phyloP scores from a whole-genome alignment of 35 echinoderm and acorn worm species.

The Stichopus chloronotus region DNA sequence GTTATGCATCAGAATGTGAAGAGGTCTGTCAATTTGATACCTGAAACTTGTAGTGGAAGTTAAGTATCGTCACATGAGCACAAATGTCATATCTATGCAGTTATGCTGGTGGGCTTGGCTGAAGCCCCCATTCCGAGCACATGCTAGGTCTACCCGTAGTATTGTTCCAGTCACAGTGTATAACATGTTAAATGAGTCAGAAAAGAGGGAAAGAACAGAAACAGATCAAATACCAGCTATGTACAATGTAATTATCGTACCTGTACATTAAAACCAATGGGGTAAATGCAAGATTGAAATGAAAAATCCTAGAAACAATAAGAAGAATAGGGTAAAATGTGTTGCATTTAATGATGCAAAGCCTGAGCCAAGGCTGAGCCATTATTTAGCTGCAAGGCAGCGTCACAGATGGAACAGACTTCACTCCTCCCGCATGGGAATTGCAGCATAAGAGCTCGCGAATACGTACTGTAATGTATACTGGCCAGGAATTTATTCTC shows the following conservation, averaged over 20 bases:
- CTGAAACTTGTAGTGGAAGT: background rate
- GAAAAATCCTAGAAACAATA: slow-evolving; percentile 72
- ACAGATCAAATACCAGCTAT: slow-evolving; percentile 58
- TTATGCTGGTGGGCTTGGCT: slow-evolving; percentile 28
- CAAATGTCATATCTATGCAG: slow-evolving; percentile 34
- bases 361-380: too few species aligned
- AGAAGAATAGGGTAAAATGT: slow-evolving; percentile 64
- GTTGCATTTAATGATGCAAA: slow-evolving; percentile 48
- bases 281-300: slow-evolving; percentile 66
- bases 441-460: slow-evolving; percentile 65
- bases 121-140: slow-evolving; percentile 51
- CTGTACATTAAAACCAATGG: slow-evolving; percentile 9
- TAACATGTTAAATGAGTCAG: background rate
- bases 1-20: slow-evolving; percentile 35
- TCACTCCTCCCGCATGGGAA: slow-evolving; percentile 73
- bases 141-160: slow-evolving; percentile 52
- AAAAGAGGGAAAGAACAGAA: slow-evolving; percentile 3
- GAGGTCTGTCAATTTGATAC: slow-evolving; percentile 40
- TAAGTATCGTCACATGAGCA: background rate
- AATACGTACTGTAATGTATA: slow-evolving; percentile 76
- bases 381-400: slow-evolving; percentile 39
- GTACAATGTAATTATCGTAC: slow-evolving; percentile 58
- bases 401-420: slow-evolving; percentile 67
- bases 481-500: slow-evolving; percentile 62
- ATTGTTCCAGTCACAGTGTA: slow-evolving; percentile 16